Percentiles rank a stretch among this genome's conserved stretches.
These are phyloP conservation scores for Protonibea diacanthus DNA, from an alignment of 2,797 vertebrate genomes.

Conservation along the genomic window DNA sequence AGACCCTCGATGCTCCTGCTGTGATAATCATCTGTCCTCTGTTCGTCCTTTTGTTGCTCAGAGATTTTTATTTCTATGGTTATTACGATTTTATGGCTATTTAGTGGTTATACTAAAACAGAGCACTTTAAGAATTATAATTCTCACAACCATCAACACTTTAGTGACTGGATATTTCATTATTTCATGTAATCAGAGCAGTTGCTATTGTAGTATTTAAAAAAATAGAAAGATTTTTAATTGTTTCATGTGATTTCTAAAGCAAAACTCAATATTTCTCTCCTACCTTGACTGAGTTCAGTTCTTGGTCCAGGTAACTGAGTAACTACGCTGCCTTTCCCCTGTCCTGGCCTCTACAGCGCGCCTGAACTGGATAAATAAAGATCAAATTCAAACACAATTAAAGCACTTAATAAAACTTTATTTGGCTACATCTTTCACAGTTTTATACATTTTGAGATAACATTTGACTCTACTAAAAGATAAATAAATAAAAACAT, in stretches of 20 bases:
- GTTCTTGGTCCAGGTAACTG: slow-evolving; percentile 3
- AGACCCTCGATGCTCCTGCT: slow-evolving; percentile 8
- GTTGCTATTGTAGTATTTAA: too few relatives aligned
- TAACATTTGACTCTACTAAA: slow-evolving; percentile 39
- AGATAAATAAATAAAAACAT: slow-evolving; percentile 53
- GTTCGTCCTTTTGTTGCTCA: slow-evolving; percentile 13
- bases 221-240: neutral
- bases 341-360: neutral
- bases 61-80: neutral
- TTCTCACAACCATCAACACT: neutral
- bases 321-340: neutral
- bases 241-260: neutral
- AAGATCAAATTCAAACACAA: slow-evolving; percentile 5
- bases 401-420: slow-evolving; percentile 42
- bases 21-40: slow-evolving; percentile 49
- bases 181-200: neutral
- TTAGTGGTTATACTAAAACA: neutral
- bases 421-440: slow-evolving; percentile 68
- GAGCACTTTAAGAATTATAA: neutral
- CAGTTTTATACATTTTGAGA: slow-evolving; percentile 56
- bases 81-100: too few relatives aligned
- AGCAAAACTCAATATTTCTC: neutral
- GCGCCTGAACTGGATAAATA: neutral
- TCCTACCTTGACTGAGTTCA: slow-evolving; percentile 18
- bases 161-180: neutral